Evolutionary conservation across 2,888 invertebrate species (phyloP).

Genomic region (Unio pictorum): DNA sequence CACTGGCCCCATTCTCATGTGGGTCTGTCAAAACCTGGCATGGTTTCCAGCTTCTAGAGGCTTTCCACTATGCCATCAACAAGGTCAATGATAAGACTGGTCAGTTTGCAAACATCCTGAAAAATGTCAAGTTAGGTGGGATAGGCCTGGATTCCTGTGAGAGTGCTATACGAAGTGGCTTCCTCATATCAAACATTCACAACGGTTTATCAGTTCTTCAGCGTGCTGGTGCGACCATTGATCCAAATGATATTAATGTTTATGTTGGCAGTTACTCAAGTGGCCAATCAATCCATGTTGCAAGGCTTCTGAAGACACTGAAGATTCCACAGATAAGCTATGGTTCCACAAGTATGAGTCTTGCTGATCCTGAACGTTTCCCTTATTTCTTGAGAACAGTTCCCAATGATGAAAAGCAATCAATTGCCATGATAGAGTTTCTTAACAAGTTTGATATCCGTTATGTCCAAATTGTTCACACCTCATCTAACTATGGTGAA

Average conservation of each 20-base stretch:
- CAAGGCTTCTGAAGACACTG: conserved; percentile 55
- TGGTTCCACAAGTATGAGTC: conserved; percentile 46
- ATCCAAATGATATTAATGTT: conserved; percentile 54
- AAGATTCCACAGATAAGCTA: conserved; percentile 62
- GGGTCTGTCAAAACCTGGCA: conserved; percentile 59
- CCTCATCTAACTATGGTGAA: conserved; percentile 53
- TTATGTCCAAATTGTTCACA: conserved; percentile 69
- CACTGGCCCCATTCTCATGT: conserved; percentile 57
- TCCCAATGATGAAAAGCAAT: conserved; percentile 60
- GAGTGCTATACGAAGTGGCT: conserved; percentile 56
- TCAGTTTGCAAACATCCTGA: conserved; percentile 54
- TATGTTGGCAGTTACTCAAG: conserved; percentile 62
- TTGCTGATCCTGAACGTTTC: conserved; percentile 50
- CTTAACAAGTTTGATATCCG: conserved; percentile 68
- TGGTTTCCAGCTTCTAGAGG: conserved; percentile 65
- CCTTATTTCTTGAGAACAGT: conserved; percentile 63
- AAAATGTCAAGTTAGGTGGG: conserved; percentile 59
- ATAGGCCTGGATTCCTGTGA: conserved; percentile 64
- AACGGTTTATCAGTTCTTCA: conserved; percentile 46
- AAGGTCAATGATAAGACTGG: conserved; percentile 62
- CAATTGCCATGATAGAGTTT: conserved; percentile 65
- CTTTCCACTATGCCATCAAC: conserved; percentile 65
- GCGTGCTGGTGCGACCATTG: conserved; percentile 40
- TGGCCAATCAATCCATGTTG: conserved; percentile 53
- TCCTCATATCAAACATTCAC: conserved; percentile 65